These are phyloP conservation scores for Tiliacea citrago DNA, from an alignment of 2,888 invertebrate species.

Conservation along the genomic window DNA sequence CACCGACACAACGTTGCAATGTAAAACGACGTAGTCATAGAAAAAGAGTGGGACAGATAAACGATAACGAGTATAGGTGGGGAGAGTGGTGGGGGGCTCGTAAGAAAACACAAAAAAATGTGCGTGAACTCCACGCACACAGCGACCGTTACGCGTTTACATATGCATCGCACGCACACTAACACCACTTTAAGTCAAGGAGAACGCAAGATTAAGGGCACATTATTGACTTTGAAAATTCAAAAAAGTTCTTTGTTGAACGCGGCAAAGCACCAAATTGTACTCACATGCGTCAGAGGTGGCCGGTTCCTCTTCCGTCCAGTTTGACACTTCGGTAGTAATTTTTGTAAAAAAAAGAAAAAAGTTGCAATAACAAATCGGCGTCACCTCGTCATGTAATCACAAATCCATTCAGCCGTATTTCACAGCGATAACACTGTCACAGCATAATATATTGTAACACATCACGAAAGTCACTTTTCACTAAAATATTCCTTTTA, in stretches of 20 bases:
- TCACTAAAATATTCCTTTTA: conserved; percentile 84
- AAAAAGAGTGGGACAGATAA: conserved; percentile 90
- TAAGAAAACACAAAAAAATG: conserved; percentile 88
- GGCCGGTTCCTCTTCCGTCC: conserved; percentile 89
- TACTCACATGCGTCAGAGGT: conserved; percentile 90
- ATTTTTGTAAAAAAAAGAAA: conserved; percentile 86
- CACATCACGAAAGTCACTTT: conserved; percentile 85
- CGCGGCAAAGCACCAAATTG: conserved; percentile 48
- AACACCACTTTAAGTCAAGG: conserved; percentile 72
- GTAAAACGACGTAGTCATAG: conserved; percentile 82
- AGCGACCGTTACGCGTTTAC: conserved; percentile 69
- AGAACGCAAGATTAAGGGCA: conserved; percentile 84
- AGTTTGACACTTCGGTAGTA: conserved; percentile 90
- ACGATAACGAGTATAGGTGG: conserved; percentile 84
- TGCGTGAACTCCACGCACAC: conserved; percentile 87
- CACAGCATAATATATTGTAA: conserved; percentile 81
- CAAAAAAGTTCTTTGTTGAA: conserved; percentile 70
- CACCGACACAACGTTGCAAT: conserved; percentile 71
- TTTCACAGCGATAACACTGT: conserved; percentile 82
- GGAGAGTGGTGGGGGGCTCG: conserved; percentile 82
- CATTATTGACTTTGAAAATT: conserved; percentile 70
- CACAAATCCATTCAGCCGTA: conserved; percentile 84
- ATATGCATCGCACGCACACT: conserved; percentile 78
- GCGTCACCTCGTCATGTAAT: conserved; percentile 84
- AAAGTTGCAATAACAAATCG: conserved; percentile 82